phyloP scores from a whole-genome alignment of 2,797 vertebrate genomes.

The Sebastes nivosus region DNA sequence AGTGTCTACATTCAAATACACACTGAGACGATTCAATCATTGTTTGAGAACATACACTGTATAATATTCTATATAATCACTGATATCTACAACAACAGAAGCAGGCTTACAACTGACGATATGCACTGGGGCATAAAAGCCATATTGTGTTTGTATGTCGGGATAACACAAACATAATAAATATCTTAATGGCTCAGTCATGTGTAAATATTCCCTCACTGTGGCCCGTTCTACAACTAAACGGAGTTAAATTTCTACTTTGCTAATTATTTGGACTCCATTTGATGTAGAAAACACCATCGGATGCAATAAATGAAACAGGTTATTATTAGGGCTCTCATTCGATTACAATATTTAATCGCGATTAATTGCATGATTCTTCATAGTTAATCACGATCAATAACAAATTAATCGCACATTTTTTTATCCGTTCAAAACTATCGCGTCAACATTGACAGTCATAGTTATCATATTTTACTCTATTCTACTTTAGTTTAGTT shows the following conservation, averaged over 20 bases:
- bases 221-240: background rate
- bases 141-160: background rate
- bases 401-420: too few relatives aligned
- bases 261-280: background rate
- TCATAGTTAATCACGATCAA: too few relatives aligned
- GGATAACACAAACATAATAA: background rate
- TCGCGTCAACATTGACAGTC: too few relatives aligned
- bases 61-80: background rate
- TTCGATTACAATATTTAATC: too few relatives aligned
- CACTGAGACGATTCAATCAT: background rate
- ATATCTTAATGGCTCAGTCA: background rate
- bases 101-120: background rate
- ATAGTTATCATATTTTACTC: too few relatives aligned
- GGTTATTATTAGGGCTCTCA: too few relatives aligned
- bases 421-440: too few relatives aligned
- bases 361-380: too few relatives aligned
- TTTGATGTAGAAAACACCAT: too few relatives aligned
- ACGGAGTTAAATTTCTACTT: background rate
- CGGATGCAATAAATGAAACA: background rate
- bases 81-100: background rate
- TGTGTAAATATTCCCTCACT: background rate
- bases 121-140: background rate
- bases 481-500: too few relatives aligned
- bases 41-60: background rate
- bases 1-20: background rate